Base-by-base conservation (phyloP, 2,113 vertebrate species). In the Mugil cephalus region DNA sequence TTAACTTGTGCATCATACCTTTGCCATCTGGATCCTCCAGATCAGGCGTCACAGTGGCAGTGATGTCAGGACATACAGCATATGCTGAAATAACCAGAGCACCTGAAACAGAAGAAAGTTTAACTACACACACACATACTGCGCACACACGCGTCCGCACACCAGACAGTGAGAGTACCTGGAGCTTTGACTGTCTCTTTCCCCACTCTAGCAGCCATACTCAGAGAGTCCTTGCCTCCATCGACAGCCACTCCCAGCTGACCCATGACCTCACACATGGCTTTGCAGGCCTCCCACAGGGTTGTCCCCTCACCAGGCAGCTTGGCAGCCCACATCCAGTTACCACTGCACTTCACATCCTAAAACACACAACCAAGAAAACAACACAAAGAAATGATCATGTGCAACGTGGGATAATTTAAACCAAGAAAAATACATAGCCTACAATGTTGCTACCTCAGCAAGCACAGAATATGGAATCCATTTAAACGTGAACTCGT, bases 261-360 rank as follows among this genome's bases (percentile, higher is more conserved):
- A 0, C 88, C 90, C 95, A 98, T 96, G 76, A 95, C 93, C 6
- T 92, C 78, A 81, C 95, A 97, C 96, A 98, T 95, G 40, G 96
- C 96, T 42, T 86, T 87, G 69, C 96, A 98, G 30, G 96, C 96
- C 0, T 96, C 94, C 17, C 94, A 95, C 70, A 98, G 87, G 36
- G 87, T 87, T 0, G 94, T 94, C 0, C 96, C 96, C 52, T 97
- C 96, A 3, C 96, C 96, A 0, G 94, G 94, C 15, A 97, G 93
- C 87, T 97, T 97, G 17, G 96, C 96, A 0, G 96, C 94, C 96
- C 96, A 98, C 96, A 97, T 98, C 96, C 96, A 98, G 91, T 98
- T 98, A 6, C 95, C 96, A 11, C 96, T 98, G 50, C 96, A 97
- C 72, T 98, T 98, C 51, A 98, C 96, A 17, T 97, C 96, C 96